Evolutionary conservation across 2,888 invertebrate species (phyloP).

Genomic region (Lithophane socia): DNA sequence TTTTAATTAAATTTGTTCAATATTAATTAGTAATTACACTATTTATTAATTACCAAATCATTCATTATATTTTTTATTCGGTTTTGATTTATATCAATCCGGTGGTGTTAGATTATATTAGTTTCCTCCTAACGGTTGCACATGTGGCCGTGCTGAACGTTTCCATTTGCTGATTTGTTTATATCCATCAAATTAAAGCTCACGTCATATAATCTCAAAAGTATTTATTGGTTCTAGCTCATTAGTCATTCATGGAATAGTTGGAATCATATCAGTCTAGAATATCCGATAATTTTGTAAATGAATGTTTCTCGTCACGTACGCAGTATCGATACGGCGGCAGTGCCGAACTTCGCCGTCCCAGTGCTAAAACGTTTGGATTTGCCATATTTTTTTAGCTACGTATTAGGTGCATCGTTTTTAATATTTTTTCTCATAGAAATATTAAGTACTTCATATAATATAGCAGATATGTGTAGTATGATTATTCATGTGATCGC

Average conservation of each 20-base stretch:
- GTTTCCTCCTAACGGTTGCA: conserved; percentile 43
- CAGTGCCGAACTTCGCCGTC: conserved; percentile 55
- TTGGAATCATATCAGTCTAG: conserved; percentile 50
- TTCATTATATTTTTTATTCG: conserved; percentile 68
- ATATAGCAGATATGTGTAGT: neutral
- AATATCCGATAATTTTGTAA: conserved; percentile 63
- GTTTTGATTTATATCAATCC: conserved; percentile 66
- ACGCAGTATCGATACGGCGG: conserved; percentile 61
- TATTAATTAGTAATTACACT: conserved; percentile 18
- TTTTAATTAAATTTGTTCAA: conserved; percentile 12
- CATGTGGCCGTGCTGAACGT: conserved; percentile 26
- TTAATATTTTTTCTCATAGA: neutral
- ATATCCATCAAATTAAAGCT: conserved; percentile 29
- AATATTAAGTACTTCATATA: neutral
- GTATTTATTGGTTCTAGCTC: conserved; percentile 33
- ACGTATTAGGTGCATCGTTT: neutral
- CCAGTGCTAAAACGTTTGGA: conserved; percentile 43
- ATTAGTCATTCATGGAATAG: conserved; percentile 48
- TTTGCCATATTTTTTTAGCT: conserved; percentile 2
- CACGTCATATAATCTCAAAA: conserved; percentile 29
- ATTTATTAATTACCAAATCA: conserved; percentile 52
- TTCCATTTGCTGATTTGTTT: conserved; percentile 42
- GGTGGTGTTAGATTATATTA: conserved; percentile 52
- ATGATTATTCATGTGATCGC: conserved; percentile 7
- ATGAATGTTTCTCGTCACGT: conserved; percentile 69